phyloP scores from a whole-genome alignment of 2,113 vertebrate species.

The Eclectus roratus region DNA sequence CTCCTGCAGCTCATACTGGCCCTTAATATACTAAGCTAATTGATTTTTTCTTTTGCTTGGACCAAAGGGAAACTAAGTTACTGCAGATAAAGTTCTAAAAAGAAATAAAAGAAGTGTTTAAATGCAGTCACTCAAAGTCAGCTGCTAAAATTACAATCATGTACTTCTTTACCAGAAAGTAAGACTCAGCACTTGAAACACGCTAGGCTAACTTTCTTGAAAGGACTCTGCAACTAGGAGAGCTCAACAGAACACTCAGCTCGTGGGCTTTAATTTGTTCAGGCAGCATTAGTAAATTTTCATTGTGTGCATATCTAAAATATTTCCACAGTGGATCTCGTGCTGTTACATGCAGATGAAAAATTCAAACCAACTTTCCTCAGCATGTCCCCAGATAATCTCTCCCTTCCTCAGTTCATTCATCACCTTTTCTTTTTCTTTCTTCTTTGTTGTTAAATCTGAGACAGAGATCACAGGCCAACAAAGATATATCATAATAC shows the following conservation, averaged over 20 bases:
- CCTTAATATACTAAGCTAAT: neutral
- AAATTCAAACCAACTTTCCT: neutral
- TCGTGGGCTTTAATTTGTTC: neutral
- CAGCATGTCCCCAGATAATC: neutral
- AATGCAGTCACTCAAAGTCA: neutral
- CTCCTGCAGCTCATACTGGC: rapidly evolving
- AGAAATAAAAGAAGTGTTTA: neutral
- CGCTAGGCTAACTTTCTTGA: neutral
- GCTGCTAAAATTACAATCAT: neutral
- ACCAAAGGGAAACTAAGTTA: neutral
- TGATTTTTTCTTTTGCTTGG: neutral
- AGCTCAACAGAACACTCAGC: neutral
- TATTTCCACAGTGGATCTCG: neutral
- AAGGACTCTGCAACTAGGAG: neutral
- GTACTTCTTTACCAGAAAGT: neutral
- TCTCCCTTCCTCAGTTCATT: neutral
- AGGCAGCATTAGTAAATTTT: neutral
- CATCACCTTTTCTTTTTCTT: neutral
- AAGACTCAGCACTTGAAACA: neutral
- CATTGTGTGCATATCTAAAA: neutral
- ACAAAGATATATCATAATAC: neutral
- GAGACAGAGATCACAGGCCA: neutral
- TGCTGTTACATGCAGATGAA: neutral
- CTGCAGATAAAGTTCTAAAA: neutral
- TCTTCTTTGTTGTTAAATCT: neutral